Evolutionary conservation across 2,797 vertebrate species (phyloP), one percentile per base, ranked within the genome.

Genomic region (Orestias chungarensis): DNA sequence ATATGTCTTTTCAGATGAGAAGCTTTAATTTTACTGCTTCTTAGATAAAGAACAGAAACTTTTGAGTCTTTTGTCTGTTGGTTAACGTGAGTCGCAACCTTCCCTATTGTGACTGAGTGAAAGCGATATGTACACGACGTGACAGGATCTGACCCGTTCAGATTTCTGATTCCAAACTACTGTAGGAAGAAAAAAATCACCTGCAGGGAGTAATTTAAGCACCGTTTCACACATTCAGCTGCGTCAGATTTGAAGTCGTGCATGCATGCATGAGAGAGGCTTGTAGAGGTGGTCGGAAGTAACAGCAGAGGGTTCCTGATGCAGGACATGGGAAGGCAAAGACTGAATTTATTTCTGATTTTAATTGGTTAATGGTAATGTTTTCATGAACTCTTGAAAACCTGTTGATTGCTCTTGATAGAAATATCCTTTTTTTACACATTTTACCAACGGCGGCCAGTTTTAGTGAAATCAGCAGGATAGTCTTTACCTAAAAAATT

Each of bases 401-500:
- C 15, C 3, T 20, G 7, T 35, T 10, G 18, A 18, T 20, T 23
- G 8, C 12, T 35, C 9, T 23, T 35, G 17, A 59, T 23, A 59
- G 8, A 59, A 35, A 35, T 35, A 1, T 59, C 3, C 18, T 59
- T 23, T 47, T 20, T 18, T 47, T 4, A 3, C 17, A 6, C 8
- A 9, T 59, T 59, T 20, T 65, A 47, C 27, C 43, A 66, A 33
- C 2, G 3, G 27, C 9, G 43, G 0, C 17, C 40, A 11, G 3
- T 20, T 18, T 29, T 38, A 55, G 8, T 70, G 40, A 44, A 64
- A 64, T 62, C 29, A 6, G 7, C 25, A 31, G 23, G 47, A 66
- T 73, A 52, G 68, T 73, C 10, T 71, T 38, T 62, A 42, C 15
- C 49, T 25, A 55, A 52, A 27, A 70, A 38, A 64, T 12, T 35